Evolutionary conservation across 2,113 vertebrate species (phyloP).

Genomic region (Plotosus lineatus): DNA sequence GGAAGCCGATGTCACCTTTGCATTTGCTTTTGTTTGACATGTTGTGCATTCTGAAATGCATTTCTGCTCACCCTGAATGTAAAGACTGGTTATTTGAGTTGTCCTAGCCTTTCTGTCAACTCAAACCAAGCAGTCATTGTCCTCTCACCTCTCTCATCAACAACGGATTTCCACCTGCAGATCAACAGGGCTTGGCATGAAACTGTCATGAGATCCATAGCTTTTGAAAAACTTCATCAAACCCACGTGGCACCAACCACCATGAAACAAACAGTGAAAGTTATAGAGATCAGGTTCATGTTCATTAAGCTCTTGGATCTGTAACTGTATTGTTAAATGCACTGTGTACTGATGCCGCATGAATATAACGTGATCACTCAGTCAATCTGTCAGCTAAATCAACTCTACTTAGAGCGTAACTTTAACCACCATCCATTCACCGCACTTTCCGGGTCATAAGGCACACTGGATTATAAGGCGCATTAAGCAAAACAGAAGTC

Average conservation of each 20-base stretch:
- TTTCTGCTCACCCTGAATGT: not conserved
- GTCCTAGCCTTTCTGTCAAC: not conserved
- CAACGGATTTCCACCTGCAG: not conserved
- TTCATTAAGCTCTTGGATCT: not conserved
- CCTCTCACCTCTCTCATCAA: not conserved
- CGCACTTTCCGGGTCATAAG: no score
- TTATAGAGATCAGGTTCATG: not conserved
- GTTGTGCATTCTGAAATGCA: not conserved
- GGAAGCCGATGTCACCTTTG: not conserved
- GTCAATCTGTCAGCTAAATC: not conserved
- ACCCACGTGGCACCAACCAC: not conserved
- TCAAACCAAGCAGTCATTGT: not conserved
- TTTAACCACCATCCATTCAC: not conserved
- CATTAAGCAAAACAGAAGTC: no score
- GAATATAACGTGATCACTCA: no score
- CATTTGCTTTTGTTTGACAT: not conserved
- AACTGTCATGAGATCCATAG: not conserved
- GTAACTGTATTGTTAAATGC: not conserved
- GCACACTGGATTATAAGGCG: no score
- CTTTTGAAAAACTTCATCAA: not conserved
- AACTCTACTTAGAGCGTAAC: not conserved
- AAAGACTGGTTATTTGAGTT: not conserved
- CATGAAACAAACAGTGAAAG: not conserved
- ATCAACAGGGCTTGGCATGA: no score
- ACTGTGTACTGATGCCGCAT: not conserved